phyloP scores from a whole-genome alignment of 2,888 invertebrate genomes.

The Tromatobia lineatoria region DNA sequence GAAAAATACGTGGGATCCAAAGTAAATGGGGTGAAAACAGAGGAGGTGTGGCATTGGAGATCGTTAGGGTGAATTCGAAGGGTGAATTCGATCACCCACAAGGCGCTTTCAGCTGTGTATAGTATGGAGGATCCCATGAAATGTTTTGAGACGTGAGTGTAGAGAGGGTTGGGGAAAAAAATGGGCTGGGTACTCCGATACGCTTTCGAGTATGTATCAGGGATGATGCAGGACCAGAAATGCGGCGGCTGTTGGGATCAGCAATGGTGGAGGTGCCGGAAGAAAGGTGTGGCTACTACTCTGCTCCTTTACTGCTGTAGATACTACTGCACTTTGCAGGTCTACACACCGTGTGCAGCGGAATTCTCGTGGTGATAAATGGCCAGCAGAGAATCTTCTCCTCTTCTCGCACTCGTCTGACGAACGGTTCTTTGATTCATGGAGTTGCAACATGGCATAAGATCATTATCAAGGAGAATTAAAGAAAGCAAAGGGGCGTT shows the following conservation, averaged over 20 bases:
- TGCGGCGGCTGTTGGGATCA: slow-evolving; percentile 38
- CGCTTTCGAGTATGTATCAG: slow-evolving; percentile 29
- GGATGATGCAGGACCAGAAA: slow-evolving; percentile 38
- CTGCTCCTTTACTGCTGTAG: slow-evolving; percentile 50
- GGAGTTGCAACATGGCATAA: slow-evolving; percentile 56
- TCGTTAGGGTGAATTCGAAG: slow-evolving; percentile 71
- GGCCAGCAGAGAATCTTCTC: slow-evolving; percentile 60
- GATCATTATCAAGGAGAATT: slow-evolving; percentile 58
- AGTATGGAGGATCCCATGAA: slow-evolving; percentile 59
- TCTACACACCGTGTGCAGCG: slow-evolving; percentile 55
- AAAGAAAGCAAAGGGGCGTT: slow-evolving; percentile 10
- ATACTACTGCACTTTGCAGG: slow-evolving; percentile 15
- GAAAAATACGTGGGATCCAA: slow-evolving; percentile 61
- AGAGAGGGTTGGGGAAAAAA: slow-evolving; percentile 19
- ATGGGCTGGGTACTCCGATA: slow-evolving; percentile 52
- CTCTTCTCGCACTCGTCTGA: slow-evolving; percentile 56
- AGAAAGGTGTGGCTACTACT: slow-evolving; percentile 75
- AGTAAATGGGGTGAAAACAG: slow-evolving; percentile 50
- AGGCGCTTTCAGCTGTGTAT: slow-evolving; percentile 57
- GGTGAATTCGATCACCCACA: slow-evolving; percentile 43
- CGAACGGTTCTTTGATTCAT: slow-evolving; percentile 71
- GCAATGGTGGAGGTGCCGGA: slow-evolving; percentile 74
- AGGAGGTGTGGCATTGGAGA: slow-evolving; percentile 73
- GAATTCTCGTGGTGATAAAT: slow-evolving; percentile 77
- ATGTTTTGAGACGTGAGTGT: not conserved